A percentile compares a stretch with the other conserved stretches of the same genome.
Conservation (phyloP, 2,113 vertebrate genomes). For the Dasyornis broadbenti region DNA sequence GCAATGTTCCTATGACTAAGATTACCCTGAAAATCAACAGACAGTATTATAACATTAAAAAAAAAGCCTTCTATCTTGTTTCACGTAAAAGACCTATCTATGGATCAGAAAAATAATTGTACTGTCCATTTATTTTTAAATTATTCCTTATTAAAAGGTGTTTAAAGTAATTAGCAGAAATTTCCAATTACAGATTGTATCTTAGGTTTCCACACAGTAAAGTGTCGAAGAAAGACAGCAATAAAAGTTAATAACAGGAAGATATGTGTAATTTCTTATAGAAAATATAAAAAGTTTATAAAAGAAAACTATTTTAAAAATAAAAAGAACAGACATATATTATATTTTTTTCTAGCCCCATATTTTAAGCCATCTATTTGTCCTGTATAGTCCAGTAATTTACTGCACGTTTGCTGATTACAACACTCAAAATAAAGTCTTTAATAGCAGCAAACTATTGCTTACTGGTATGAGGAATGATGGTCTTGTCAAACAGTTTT, state of each 20-base stretch:
- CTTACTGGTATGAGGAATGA: slow-evolving; percentile 47
- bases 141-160: slow-evolving; percentile 41
- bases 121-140: slow-evolving; percentile 42
- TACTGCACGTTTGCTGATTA: slow-evolving; percentile 37
- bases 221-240: slow-evolving; percentile 59
- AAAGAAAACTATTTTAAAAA: slow-evolving; percentile 54
- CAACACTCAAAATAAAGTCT: slow-evolving; percentile 21
- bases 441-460: slow-evolving; percentile 38
- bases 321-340: slow-evolving; percentile 36
- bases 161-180: slow-evolving; percentile 22
- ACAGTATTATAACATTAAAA: not conserved
- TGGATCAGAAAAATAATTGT: slow-evolving; percentile 54
- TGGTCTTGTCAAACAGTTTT: not conserved
- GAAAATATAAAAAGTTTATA: slow-evolving; percentile 70
- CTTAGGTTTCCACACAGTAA: slow-evolving; percentile 56
- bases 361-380: slow-evolving; percentile 50
- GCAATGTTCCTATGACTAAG: slow-evolving; percentile 3
- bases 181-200: not conserved
- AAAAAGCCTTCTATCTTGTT: not conserved
- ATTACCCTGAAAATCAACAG: slow-evolving; percentile 34
- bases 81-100: not conserved
- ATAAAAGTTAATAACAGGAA: slow-evolving; percentile 66
- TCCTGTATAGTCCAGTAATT: slow-evolving; percentile 2
- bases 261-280: not conserved
- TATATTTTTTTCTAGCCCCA: slow-evolving; percentile 37